Base-by-base conservation (phyloP, 2,797 vertebrate genomes). In the Tadarida brasiliensis region DNA sequence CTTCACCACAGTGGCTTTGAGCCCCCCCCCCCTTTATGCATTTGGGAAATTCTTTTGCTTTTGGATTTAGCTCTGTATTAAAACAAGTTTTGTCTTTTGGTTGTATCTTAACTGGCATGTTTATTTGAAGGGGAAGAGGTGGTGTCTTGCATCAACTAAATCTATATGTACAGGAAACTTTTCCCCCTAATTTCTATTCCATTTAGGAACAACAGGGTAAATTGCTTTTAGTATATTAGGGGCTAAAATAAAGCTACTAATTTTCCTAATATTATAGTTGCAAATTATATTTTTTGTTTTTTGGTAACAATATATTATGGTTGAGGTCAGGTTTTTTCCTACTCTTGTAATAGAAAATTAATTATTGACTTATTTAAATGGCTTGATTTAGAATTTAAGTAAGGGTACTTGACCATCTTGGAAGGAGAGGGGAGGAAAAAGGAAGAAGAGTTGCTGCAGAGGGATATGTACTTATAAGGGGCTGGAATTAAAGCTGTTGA, bases 201-300 rank as follows among this genome's bases (percentile, higher is more conserved):
- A 22, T 57, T 80, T 28, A 67, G 61, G 57, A 87, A 65, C 39
- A 74, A 35, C 12, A 57, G 49, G 10, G 7, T 65, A 74, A 74
- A 57, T 49, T 56, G 17, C 35, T 26, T 86, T 91, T 24, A 73
- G 49, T 65, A n/a, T 70, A 35, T 90, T 78, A 87, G 24, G 35
- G 44, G 33, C 30, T 86, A 71, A 65, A 91, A 93, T 86, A 67
- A 88, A 90, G 35, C 30, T 74, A 47, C n/a, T 92, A 7, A 61
- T 17, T 89, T 82, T 84, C 73, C 49, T 74, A 61, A 59, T 61
- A 54, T 17, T 80, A 39, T 39, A 33, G 14, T 91, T 84, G 16
- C 15, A 63, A 47, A 70, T 61, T 61, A 8, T 57, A 11, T 71
- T 57, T 61, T 33, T 35, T 76, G 33, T 8, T 9, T 30, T 51